Percentiles rank a stretch among this genome's conserved stretches.
Evolutionary conservation across 1,140 invertebrate species (phyloP).

Genomic region (Cardiocondyla obscurior): DNA sequence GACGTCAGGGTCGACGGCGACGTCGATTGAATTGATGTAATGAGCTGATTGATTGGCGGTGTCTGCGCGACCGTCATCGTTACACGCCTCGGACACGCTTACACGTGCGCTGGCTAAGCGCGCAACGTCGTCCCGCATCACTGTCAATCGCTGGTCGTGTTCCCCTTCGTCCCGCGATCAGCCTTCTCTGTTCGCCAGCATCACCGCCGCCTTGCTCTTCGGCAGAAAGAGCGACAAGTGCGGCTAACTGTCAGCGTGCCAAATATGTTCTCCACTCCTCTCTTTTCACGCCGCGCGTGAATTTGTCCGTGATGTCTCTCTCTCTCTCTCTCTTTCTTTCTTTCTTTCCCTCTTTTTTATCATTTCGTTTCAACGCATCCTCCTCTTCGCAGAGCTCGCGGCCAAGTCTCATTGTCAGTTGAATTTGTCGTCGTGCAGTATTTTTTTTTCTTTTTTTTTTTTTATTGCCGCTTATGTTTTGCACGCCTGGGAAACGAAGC

Average conservation of each 20-base stretch:
- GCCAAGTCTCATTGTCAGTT: constrained; percentile 17
- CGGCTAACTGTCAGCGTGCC: constrained; percentile 72
- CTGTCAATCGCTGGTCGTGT: constrained; percentile 68
- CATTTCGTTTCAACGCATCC: neutral
- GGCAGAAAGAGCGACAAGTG: constrained; percentile 70
- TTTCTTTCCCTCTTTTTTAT: neutral
- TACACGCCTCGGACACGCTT: constrained; percentile 73
- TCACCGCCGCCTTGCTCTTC: constrained; percentile 32
- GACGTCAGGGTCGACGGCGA: constrained; percentile 36
- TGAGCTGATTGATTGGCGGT: constrained; percentile 80
- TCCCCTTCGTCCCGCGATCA: neutral
- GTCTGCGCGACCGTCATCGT: constrained; percentile 73
- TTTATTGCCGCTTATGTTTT: neutral
- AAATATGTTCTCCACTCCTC: constrained; percentile 62
- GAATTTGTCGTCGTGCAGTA: neutral
- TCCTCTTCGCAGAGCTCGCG: constrained; percentile 2
- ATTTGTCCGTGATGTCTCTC: neutral
- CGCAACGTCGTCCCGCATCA: constrained; percentile 70
- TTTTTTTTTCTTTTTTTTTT: neutral
- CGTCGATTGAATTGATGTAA: constrained; percentile 72
- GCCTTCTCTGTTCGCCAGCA: constrained; percentile 32
- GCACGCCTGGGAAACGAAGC: neutral
- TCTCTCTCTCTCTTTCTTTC: neutral
- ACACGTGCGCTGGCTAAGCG: constrained; percentile 56
- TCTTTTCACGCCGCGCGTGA: constrained; percentile 28